These are phyloP conservation scores for Pimpla rufipes DNA, from an alignment of 2,888 invertebrate genomes.

Conservation along the genomic window DNA sequence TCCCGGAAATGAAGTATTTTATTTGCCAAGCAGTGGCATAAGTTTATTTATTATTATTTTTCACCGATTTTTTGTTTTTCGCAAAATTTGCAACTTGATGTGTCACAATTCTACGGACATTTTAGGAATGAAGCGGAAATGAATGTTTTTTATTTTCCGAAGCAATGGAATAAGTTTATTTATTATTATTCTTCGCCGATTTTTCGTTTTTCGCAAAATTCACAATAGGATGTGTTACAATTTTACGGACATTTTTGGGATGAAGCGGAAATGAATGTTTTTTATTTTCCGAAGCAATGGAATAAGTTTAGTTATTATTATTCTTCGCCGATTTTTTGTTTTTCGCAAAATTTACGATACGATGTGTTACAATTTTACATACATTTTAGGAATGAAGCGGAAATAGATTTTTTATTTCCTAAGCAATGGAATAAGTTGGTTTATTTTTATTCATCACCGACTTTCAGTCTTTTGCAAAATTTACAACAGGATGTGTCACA, in stretches of 20 bases:
- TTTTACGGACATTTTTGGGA: too few species aligned
- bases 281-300: not conserved
- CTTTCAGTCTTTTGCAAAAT: too few species aligned
- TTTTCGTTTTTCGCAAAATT: too few species aligned
- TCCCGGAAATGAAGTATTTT: not conserved
- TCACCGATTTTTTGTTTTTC: too few species aligned
- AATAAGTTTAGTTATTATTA: not conserved
- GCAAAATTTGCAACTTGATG: too few species aligned
- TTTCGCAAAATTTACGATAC: too few species aligned
- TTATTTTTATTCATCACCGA: not conserved
- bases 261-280: not conserved
- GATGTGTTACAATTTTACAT: too few species aligned
- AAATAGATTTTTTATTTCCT: not conserved
- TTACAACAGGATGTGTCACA: too few species aligned
- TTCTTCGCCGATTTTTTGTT: too few species aligned
- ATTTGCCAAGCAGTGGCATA: not conserved
- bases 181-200: not conserved
- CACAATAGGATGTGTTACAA: too few species aligned
- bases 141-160: not conserved
- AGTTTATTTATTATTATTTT: not conserved
- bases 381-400: too few species aligned
- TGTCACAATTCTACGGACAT: too few species aligned
- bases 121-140: not conserved
- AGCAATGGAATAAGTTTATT: not conserved
- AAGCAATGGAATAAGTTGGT: not conserved